These are phyloP conservation scores for Vombatus ursinus DNA, from an alignment of 2,113 vertebrate species.

Conservation along the genomic window DNA sequence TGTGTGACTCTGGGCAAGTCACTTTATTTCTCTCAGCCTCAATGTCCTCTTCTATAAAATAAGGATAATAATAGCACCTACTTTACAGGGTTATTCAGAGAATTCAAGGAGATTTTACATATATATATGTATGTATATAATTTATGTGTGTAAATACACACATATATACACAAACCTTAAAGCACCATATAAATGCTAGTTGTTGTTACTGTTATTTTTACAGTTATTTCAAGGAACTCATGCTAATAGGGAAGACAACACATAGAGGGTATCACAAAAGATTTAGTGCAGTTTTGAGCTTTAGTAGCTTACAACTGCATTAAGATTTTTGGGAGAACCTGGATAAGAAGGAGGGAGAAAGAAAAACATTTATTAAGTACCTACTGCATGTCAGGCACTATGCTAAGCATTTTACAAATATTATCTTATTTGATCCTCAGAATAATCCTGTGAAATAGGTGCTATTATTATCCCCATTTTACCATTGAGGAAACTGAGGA, in stretches of 20 bases:
- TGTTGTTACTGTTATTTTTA: too few relatives aligned
- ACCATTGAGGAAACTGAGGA: not conserved
- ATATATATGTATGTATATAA: too few relatives aligned
- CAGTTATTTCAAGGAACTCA: not conserved
- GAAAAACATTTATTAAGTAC: not conserved
- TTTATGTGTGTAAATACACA: too few relatives aligned
- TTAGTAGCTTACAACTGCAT: not conserved
- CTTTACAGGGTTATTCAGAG: not conserved
- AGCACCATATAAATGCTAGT: too few relatives aligned
- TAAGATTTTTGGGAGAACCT: not conserved
- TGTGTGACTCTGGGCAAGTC: not conserved
- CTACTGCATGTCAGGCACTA: too few relatives aligned
- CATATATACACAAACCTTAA: too few relatives aligned
- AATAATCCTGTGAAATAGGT: not conserved
- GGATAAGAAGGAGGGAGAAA: not conserved
- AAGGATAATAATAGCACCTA: not conserved
- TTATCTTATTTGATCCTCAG: not conserved
- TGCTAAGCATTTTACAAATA: not conserved
- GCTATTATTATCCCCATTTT: not conserved
- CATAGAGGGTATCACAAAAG: not conserved
- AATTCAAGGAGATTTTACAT: too few relatives aligned
- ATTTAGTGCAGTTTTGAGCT: not conserved
- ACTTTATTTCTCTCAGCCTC: not conserved
- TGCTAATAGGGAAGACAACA: not conserved
- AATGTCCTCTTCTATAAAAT: not conserved